Base-by-base conservation (phyloP, 1,140 invertebrate genomes). In the Neodiprion virginianus region DNA sequence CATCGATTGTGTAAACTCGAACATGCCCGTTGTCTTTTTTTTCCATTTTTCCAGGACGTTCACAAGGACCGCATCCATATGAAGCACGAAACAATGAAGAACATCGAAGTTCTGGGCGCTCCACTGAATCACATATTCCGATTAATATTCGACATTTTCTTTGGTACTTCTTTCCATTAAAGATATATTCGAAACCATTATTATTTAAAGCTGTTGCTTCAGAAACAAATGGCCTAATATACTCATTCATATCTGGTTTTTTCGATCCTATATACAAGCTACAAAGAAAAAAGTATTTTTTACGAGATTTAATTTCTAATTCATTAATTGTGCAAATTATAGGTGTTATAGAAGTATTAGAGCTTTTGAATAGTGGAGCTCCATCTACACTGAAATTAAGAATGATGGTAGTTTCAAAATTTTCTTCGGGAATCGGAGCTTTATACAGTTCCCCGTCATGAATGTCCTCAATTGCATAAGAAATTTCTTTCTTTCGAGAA, bases 11-110 rank as follows among this genome's bases (percentile, higher is more conserved):
- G 74, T 79, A 82, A 28, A 83, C 76, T 28, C 75, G 67, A n/a
- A 70, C 53, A 48, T 68, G 9, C 10, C 76, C 72, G 48, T 71
- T 72, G 48, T 78, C 74, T 79, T 79, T 78, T 9, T 21, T n/a
- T 40, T 82, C 53, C n/a, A 7, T 7, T 70, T 72, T 48, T 17
- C 82, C 83, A 12, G 76, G 72, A 79, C 83, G 76, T 3, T 75
- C 21, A 68, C 82, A 85, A n/a, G 79, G 79, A 21, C 78, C 75
- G 74, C 79, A 85, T 0, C 82, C 79, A 74, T 78, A 84, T 21
- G 75, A 40, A 0, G 81, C 80, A 72, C 81, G 80, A 74, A 79
- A 85, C 74, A 80, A 78, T 0, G 7, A 76, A 4, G 76, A 71
- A 66, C 72, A 70, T 73, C 76, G 68, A 11, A 83, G 49, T 8